These are phyloP conservation scores for Girardia tigrina DNA, from an alignment of 2,888 invertebrate species.

Conservation along the genomic window DNA sequence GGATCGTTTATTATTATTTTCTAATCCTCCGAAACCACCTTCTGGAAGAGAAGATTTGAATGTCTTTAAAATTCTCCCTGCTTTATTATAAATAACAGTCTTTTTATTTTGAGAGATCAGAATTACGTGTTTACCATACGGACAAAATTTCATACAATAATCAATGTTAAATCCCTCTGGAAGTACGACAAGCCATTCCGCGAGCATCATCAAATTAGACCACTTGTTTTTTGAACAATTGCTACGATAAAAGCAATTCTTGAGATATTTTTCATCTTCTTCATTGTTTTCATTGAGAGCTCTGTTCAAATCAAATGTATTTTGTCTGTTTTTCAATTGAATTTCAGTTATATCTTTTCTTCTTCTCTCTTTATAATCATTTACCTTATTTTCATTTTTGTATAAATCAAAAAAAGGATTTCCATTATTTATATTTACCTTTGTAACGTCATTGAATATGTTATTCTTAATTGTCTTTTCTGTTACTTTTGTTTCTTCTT, in stretches of 20 bases:
- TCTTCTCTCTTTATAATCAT: no score
- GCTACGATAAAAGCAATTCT: neutral
- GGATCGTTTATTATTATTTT: neutral
- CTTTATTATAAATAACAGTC: neutral
- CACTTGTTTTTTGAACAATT: neutral
- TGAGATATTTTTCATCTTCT: neutral
- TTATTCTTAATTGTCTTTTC: no score
- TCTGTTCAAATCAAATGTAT: neutral
- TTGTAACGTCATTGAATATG: no score
- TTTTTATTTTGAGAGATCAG: neutral
- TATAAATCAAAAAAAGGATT: no score
- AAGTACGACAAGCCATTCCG: neutral
- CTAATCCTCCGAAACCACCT: neutral
- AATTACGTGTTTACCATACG: neutral
- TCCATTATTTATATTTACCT: no score
- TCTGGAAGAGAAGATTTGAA: neutral
- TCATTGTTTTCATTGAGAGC: neutral
- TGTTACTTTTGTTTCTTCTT: no score
- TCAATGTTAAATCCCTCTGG: neutral
- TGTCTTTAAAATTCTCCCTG: neutral
- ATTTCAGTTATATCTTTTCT: no score
- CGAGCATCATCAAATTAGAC: neutral
- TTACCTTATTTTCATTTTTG: no score
- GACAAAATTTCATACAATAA: slow-evolving; percentile 17
- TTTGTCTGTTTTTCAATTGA: no score